Conservation (phyloP, 2,113 vertebrate genomes). For the Microtus ochrogaster region DNA sequence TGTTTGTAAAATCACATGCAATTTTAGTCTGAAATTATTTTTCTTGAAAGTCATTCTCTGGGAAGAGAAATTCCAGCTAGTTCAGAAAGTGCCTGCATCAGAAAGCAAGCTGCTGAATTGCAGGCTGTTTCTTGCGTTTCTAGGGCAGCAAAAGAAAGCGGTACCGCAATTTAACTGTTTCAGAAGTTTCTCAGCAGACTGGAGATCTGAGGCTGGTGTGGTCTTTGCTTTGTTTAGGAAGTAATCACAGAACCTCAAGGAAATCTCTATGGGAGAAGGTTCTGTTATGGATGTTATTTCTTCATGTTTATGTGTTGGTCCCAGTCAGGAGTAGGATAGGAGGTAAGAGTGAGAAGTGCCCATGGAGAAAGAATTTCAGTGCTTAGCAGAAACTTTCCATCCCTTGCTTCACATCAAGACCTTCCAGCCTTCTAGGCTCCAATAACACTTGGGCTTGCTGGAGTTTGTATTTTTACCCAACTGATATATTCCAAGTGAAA, state of each 20-base stretch:
- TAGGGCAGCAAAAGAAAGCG: background rate
- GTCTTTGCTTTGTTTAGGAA: background rate
- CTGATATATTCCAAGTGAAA: background rate
- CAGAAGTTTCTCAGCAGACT: background rate
- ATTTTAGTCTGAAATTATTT: slow-evolving; percentile 1
- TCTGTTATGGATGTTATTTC: background rate
- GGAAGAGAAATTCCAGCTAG: background rate
- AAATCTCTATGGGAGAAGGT: background rate
- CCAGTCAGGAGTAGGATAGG: background rate
- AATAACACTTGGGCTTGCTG: background rate
- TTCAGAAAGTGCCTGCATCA: background rate
- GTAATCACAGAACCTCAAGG: background rate
- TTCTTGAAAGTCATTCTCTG: slow-evolving; percentile 26
- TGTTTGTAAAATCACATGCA: background rate
- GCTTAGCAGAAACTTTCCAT: background rate
- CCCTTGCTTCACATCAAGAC: no score
- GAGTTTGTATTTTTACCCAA: background rate
- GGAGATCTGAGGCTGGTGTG: background rate
- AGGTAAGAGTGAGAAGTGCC: background rate
- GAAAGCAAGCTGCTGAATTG: background rate
- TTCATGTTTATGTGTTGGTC: background rate
- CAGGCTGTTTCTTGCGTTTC: background rate
- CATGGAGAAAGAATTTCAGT: background rate
- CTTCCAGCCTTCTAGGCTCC: background rate
- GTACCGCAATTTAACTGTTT: background rate